These are phyloP conservation scores for Busseola fusca DNA, from an alignment of 2,888 invertebrate genomes.

Conservation along the genomic window DNA sequence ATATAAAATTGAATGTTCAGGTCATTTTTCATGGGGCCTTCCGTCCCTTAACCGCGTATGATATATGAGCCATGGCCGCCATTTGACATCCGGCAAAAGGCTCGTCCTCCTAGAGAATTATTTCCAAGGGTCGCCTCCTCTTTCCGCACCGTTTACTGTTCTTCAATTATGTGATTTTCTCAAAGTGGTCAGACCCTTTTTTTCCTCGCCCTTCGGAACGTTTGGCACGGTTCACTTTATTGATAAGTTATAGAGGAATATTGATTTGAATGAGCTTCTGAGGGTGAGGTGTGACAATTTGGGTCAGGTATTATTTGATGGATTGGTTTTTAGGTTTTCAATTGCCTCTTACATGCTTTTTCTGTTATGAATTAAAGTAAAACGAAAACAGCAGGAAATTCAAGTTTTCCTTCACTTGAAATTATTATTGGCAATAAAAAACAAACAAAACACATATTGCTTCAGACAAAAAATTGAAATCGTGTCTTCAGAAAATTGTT, in stretches of 20 bases:
- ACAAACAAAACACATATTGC: not conserved
- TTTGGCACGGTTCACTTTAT: conserved; percentile 73
- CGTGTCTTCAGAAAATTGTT: not conserved
- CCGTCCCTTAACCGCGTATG: conserved; percentile 77
- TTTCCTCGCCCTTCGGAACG: conserved; percentile 64
- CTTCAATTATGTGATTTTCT: conserved; percentile 89
- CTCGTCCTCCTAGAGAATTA: conserved; percentile 78
- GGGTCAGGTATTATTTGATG: conserved; percentile 16
- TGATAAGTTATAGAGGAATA: conserved; percentile 67
- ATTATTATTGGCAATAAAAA: not conserved
- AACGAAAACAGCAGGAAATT: not conserved
- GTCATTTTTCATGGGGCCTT: conserved; percentile 76
- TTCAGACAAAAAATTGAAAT: not conserved
- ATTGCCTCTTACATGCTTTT: not conserved
- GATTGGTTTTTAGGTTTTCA: not conserved
- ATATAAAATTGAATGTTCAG: conserved; percentile 49
- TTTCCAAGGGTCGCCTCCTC: conserved; percentile 78
- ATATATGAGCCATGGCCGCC: conserved; percentile 77
- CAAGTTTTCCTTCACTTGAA: not conserved
- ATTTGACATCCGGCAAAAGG: conserved; percentile 79
- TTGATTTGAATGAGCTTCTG: conserved; percentile 51
- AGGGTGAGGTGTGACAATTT: conserved; percentile 8
- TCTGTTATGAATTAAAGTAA: not conserved
- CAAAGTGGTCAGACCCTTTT: conserved; percentile 84
- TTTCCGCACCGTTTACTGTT: conserved; percentile 87